Base-by-base conservation (phyloP, 1,140 invertebrate genomes). In the Pseudomyrmex gracilis region DNA sequence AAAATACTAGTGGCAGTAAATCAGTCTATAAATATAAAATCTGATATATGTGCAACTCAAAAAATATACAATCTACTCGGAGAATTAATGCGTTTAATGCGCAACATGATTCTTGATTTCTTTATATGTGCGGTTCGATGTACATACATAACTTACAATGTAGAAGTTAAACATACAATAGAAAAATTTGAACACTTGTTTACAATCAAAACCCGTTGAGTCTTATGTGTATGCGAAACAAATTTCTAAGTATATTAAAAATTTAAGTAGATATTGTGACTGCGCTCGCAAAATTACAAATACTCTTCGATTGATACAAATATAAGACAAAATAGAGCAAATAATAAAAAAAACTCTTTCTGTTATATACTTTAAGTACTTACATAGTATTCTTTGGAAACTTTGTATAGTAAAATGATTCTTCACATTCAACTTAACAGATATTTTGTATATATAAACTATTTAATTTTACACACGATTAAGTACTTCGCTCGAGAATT, bases 1-100 rank as follows among this genome's bases (percentile, higher is more conserved):
- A 66, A 70, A 71, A 73, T 43, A 45, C 63, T 66, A 53, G 83
- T 84, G 86, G 85, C 80, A 86, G 71, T 76, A 24, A 58, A 24
- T 86, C 77, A 83, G 85, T 87, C 71, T 86, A 57, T 66, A 4
- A 43, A 17, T 15, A 45, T 45, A 73, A 45, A 9, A 60, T 80
- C n/a, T 70, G 10, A 10, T 67, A 9, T 12, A 34, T 5, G 20
- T 15, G 12, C 12, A 51, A 58, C 1, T 64, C n/a, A 78, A 55
- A 43, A 45, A 45, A 66, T 51, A 51, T 4, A 22, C 15, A 60
- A 60, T 34, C 63, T 8, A 47, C 10, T 51, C n/a, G 1, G 8
- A 58, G 22, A 60, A 45, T 60, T 45, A 15, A 74, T 24, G n/a
- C 15, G 3, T 49, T 24, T 63, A 63, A 1, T 47, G 24, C 24